phyloP scores from a whole-genome alignment of 2,113 vertebrate genomes.

The Phylloscopus trochiloides region DNA sequence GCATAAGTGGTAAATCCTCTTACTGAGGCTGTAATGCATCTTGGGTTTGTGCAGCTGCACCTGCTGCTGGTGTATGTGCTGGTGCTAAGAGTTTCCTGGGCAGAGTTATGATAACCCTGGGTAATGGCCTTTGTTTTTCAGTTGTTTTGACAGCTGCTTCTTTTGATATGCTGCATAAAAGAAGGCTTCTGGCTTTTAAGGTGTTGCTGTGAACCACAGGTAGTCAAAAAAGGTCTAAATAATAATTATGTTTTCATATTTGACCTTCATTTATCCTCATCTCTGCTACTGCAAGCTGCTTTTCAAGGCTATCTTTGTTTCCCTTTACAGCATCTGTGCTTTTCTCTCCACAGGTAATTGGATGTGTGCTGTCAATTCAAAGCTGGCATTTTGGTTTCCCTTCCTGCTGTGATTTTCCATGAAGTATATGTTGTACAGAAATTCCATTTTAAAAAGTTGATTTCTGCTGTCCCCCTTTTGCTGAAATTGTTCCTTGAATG shows the following conservation, averaged over 20 bases:
- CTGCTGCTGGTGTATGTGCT: accelerated
- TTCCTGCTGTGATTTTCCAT: background rate
- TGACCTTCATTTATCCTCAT: background rate
- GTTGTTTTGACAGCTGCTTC: background rate
- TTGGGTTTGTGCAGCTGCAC: background rate
- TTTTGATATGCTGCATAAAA: background rate
- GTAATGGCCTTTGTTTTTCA: background rate
- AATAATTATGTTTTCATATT: background rate
- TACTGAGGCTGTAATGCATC: background rate
- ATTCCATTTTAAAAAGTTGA: background rate
- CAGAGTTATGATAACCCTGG: background rate
- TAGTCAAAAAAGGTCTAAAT: background rate
- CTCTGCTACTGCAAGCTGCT: background rate
- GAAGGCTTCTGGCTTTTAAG: background rate
- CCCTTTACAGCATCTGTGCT: background rate
- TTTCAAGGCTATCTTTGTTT: background rate
- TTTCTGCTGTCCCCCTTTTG: background rate
- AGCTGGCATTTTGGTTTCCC: background rate
- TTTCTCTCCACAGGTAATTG: background rate
- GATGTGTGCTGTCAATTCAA: background rate
- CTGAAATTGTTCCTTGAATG: background rate
- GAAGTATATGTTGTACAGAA: background rate
- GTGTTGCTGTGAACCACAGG: background rate
- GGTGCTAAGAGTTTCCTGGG: background rate
- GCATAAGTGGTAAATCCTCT: background rate